Base-by-base conservation (phyloP, 2,888 invertebrate species). In the Trichacis sp. region DNA sequence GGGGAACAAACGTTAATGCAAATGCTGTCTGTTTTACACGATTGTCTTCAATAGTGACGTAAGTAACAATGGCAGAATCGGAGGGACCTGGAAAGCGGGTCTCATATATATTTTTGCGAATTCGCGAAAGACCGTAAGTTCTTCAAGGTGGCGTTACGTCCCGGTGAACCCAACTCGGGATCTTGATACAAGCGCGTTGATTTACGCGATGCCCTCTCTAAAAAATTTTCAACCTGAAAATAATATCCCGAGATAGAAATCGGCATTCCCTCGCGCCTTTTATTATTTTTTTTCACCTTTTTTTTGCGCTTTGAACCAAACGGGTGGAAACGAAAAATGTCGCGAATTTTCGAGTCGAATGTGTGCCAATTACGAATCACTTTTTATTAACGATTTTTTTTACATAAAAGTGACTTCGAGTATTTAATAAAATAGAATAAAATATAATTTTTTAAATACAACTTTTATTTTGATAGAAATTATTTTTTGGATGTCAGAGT, bases 151-250 rank as follows among this genome's bases (percentile, higher is more conserved):
- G 58, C 56, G 65, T 66, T 61, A 66, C 65, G 65, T 66, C 57
- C 53, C 57, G 55, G 42, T 52, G 61, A 66, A 47, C 65, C 54
- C 61, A 51, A 61, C 49, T 58, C 61, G 54, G n/a, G 65, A 66
- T 66, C 65, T 61, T 66, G 65, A 61, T 66, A 58, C 57, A 47
- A 58, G 48, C 61, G 53, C 53, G 61, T 61, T 66, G 61, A 66
- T 61, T 55, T 66, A 66, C 61, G 57, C 65, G 60, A 66, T 58
- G 54, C 47, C 45, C 58, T 43, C 43, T 18, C 51, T 56, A 61
- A 61, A 61, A 66, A 66, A 66, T 66, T 61, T 58, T 53, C 65
- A 51, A 54, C 38, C 54, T 58, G 65, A 61, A 66, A 66, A 66
- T 66, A 66, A 66, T 66, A 66, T 61, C 51, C 48, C 33, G 48